Evolutionary conservation across 2,797 vertebrate genomes (phyloP).

Genomic region (Spatula clypeata): DNA sequence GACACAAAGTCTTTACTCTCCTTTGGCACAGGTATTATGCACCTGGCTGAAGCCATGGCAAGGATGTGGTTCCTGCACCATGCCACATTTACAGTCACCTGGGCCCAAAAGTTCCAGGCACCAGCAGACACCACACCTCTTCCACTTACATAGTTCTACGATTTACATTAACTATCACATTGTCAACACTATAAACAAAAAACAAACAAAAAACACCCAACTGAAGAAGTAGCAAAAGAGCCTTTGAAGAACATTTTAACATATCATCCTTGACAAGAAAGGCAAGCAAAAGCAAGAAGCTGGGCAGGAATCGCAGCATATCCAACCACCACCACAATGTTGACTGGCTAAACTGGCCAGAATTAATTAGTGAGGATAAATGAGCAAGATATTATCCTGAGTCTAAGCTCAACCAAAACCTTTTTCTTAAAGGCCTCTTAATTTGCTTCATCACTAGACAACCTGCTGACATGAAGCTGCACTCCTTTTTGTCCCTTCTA

Average conservation of each 20-base stretch:
- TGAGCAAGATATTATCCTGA: neutral
- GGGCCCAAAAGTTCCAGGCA: neutral
- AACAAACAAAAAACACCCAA: neutral
- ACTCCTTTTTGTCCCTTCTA: neutral
- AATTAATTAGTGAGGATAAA: neutral
- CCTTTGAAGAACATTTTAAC: neutral
- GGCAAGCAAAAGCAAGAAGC: neutral
- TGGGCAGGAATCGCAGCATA: fast-evolving
- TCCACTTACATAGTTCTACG: neutral
- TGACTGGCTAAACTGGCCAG: neutral
- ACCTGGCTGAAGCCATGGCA: neutral
- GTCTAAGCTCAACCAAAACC: neutral
- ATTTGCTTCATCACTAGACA: neutral
- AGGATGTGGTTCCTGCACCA: neutral
- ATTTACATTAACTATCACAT: neutral
- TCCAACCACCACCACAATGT: neutral
- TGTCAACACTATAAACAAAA: neutral
- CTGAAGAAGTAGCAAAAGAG: no score
- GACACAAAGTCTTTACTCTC: neutral
- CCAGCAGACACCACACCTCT: neutral
- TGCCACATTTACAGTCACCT: neutral
- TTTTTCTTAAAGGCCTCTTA: neutral
- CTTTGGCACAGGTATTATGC: neutral
- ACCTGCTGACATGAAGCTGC: neutral
- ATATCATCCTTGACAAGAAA: neutral